Conservation (phyloP, 2,113 vertebrate species). For the Etheostoma cragini region DNA sequence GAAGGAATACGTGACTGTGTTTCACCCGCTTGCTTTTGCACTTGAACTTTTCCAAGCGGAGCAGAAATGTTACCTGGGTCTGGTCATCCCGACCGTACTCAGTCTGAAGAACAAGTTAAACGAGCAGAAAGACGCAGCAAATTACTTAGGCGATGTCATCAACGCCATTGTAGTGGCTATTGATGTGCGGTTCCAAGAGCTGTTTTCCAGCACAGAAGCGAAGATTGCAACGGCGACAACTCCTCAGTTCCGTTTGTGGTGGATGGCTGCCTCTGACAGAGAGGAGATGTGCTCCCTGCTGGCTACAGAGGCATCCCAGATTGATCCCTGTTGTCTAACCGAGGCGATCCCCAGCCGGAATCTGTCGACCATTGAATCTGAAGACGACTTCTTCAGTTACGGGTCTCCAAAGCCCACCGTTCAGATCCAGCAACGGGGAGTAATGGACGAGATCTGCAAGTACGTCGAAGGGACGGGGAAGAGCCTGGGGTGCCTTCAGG, state of each 20-base stretch:
- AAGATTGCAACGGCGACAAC: constrained; percentile 79
- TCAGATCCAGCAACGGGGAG: constrained; percentile 69
- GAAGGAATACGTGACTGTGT: constrained; percentile 78
- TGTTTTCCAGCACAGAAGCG: constrained; percentile 77
- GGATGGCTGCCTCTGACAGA: constrained; percentile 77
- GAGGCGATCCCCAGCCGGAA: constrained; percentile 51
- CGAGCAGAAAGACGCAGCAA: constrained; percentile 73
- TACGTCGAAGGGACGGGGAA: constrained; percentile 80
- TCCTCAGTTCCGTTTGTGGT: constrained; percentile 83
- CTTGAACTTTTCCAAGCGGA: constrained; percentile 83
- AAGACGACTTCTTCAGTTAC: constrained; percentile 82
- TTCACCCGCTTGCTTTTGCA: constrained; percentile 82
- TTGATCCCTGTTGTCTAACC: constrained; percentile 59
- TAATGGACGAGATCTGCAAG: constrained; percentile 75
- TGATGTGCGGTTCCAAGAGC: constrained; percentile 76
- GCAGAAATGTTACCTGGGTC: constrained; percentile 82
- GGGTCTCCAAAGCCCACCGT: constrained; percentile 59
- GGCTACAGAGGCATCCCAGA: constrained; percentile 72
- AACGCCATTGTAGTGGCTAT: constrained; percentile 69
- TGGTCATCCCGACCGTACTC: constrained; percentile 81
- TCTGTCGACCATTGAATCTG: constrained; percentile 68
- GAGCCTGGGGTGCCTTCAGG: constrained; percentile 80
- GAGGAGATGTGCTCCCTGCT: constrained; percentile 78
- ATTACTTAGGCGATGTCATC: constrained; percentile 71
- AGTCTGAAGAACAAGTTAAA: constrained; percentile 82